Evolutionary conservation across 2,888 invertebrate genomes (phyloP).

Genomic region (Unio delphinus): DNA sequence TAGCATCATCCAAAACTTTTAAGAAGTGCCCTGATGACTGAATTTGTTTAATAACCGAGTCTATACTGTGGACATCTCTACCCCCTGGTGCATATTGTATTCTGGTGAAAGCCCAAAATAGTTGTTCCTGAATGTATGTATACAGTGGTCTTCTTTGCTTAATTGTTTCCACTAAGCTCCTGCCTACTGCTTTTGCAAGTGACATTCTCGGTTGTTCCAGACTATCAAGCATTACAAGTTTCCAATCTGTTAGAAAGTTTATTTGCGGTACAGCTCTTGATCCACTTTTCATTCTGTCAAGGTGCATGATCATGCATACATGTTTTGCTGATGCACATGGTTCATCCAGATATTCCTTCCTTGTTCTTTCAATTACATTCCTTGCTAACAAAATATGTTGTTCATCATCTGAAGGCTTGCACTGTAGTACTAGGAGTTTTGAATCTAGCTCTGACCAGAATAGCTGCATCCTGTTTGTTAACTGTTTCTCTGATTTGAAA

Average conservation of each 20-base stretch:
- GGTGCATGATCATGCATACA: conserved; percentile 24
- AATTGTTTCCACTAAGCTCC: conserved; percentile 21
- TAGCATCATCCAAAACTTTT: conserved; percentile 2
- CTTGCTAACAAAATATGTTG: conserved; percentile 39
- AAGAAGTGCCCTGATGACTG: conserved; percentile 10
- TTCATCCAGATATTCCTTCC: conserved; percentile 8
- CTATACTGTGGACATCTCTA: conserved; percentile 25
- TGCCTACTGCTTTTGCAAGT: conserved; percentile 14
- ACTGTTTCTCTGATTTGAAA: conserved; percentile 49
- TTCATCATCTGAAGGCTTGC: conserved; percentile 31
- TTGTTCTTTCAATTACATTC: conserved; percentile 23
- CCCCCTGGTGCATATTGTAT: conserved; percentile 28
- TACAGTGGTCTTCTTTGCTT: conserved; percentile 15
- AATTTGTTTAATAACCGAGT: conserved; percentile 17
- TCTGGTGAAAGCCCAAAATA: conserved; percentile 41
- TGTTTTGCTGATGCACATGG: conserved; percentile 4
- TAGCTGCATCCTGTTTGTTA: conserved; percentile 19
- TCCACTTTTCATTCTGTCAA: conserved; percentile 14
- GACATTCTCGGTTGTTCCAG: conserved; percentile 20
- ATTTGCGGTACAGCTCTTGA: conserved; percentile 6
- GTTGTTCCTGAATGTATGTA: conserved; percentile 24
- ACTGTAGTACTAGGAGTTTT: conserved; percentile 34
- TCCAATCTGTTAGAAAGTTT: conserved; percentile 26
- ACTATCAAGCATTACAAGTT: conserved; percentile 20
- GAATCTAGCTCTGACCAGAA: conserved; percentile 30